Evolutionary conservation across 2,888 invertebrate genomes (phyloP), one percentile per base, ranked within the genome.

Genomic region (Gymnosoma rotundatum): DNA sequence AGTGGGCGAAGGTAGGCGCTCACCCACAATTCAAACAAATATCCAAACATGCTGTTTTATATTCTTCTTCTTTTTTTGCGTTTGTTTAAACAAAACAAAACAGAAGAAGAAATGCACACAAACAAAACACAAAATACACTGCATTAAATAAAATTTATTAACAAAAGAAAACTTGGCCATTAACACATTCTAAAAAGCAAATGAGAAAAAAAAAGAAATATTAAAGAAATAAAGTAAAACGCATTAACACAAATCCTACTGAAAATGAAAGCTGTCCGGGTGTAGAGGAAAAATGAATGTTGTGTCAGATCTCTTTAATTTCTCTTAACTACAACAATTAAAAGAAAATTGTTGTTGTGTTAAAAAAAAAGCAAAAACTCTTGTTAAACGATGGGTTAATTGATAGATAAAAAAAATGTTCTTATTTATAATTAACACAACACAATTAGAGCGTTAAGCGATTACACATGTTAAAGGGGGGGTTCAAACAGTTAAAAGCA

Each of bases 1-100:
- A 81, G 89, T 89, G 88, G 93, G 93, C 88, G 93, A 93, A 92
- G 94, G 94, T 93, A 92, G 90, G 89, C 86, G 84, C 84, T 84
- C 81, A 73, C 74, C 63, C 79, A 79, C 70, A 83, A 81, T 74
- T 78, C 64, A 64, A 58, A 70, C 69, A 82, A 48, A 42, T 20
- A 66, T 45, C 63, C 60, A 58, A 52, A 64, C 45, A 75, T 42
- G n/a, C 60, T 63, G 20, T 38, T 61, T 32, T 32, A 32, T 32
- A 32, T 32, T 32, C 32, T 32, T 32, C 69, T 69, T 78, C 10
- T 67, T 52, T 64, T 42, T 74, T 21, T 16, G 16, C 42, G 16
- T 60, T 48, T 36, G 50, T 10, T 64, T 18, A 52, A 54, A 48
- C 36, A 14, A 32, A 61, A 56, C 72, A 48, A 58, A 25, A 45